Base-by-base conservation (phyloP, 2,797 vertebrate genomes). In the Helicolenus hilgendorfi region DNA sequence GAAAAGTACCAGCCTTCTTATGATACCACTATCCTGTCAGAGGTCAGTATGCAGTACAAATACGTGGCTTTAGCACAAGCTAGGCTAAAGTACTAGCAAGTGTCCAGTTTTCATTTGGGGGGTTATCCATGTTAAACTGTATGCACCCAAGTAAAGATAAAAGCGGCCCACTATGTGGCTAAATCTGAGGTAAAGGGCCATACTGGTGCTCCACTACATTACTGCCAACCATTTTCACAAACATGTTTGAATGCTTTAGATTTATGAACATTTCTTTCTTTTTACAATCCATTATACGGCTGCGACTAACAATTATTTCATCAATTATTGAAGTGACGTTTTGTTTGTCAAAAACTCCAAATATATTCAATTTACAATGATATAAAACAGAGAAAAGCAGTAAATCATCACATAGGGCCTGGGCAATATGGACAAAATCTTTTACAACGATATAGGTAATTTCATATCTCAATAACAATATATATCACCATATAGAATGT, bases 1-100 rank as follows among this genome's bases (percentile, higher is more conserved):
- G 97, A 98, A 89, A 98, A 98, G 92, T 98, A 98, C 95, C 98
- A 98, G 94, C 94, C 97, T n/a, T 97, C 98, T 24, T 97, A 97
- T 22, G 98, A 98, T 87, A 98, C 92, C 90, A 98, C 97, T 18
- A 96, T 98, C 85, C 94, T 98, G 67, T 96, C 97, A 72, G 97
- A 98, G 97, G 98, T 98, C 79, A 90, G 96, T 95, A 31, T 85
- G 65, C 35, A 63, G 70, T 35, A 60, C 33, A 49, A 2, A 35
- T n/a, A 18, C 20, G 13, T 41, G 35, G 24, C 49, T 27, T 26
- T 24, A 29, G 8, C 67, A 60, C 18, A 29, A 68, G 58, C 56
- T 55, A 59, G 24, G 53, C 70, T 79, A 1, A 64, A 35, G 26
- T 58, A 59, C 64, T 60, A 62, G 67, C 24, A 82, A 38, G 11